Percentiles rank a stretch among this genome's conserved stretches.
phyloP scores from a whole-genome alignment of 2,797 vertebrate genomes.

The Alectoris magna region DNA sequence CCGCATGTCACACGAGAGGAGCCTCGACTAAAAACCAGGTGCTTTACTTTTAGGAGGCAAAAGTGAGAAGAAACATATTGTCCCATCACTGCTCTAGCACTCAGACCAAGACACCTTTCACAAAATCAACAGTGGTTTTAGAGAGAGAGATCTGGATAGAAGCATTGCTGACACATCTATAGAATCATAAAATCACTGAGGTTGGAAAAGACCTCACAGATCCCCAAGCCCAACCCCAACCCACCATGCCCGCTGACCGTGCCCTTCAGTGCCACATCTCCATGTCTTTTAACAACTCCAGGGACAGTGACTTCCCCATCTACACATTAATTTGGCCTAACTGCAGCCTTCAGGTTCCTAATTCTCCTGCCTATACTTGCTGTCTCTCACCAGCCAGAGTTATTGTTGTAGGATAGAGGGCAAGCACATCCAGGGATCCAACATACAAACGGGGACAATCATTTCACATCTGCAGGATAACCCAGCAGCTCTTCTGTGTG shows the following conservation, averaged over 20 bases:
- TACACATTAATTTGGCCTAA: neutral
- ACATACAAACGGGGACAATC: neutral
- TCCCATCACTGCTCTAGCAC: fast-evolving
- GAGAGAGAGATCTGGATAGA: neutral
- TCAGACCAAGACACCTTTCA: neutral
- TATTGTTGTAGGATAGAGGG: neutral
- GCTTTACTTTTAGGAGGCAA: neutral
- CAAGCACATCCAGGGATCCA: neutral
- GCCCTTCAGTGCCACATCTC: too few relatives aligned
- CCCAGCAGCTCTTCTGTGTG: fast-evolving
- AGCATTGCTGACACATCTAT: neutral
- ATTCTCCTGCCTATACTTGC: neutral
- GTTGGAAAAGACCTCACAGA: too few relatives aligned
- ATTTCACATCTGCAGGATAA: neutral
- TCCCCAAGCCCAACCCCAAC: too few relatives aligned
- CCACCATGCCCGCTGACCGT: too few relatives aligned
- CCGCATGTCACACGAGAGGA: neutral
- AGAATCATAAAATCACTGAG: neutral
- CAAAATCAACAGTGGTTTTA: neutral
- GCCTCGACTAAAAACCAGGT: neutral
- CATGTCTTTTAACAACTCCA: too few relatives aligned
- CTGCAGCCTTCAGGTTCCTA: neutral
- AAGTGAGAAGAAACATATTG: neutral
- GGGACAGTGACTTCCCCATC: neutral
- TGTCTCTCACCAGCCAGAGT: neutral